phyloP scores from a whole-genome alignment of 2,113 vertebrate genomes.

The Turnix velox region DNA sequence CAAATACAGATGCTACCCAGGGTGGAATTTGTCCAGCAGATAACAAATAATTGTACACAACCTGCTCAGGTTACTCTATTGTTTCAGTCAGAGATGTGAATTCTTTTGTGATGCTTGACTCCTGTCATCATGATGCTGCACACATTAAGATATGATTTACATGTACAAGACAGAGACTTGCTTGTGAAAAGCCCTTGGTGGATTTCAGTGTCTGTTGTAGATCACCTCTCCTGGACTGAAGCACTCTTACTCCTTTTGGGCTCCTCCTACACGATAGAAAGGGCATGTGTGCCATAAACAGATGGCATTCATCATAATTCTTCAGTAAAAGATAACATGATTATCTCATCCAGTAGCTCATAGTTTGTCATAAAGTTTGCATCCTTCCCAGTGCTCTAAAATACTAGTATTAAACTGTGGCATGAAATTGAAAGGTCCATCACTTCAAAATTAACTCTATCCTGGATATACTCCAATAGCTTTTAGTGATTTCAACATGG shows the following conservation, averaged over 20 bases:
- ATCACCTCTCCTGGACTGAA: rapidly evolving
- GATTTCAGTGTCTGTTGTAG: neutral
- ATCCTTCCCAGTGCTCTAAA: neutral
- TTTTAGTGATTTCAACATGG: neutral
- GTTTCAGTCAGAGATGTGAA: neutral
- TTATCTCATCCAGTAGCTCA: neutral
- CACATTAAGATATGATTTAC: neutral
- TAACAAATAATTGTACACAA: neutral
- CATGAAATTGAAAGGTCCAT: neutral
- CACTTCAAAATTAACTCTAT: neutral
- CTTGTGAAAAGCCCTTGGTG: neutral
- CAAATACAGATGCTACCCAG: neutral
- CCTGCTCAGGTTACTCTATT: neutral
- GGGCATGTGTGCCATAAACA: neutral
- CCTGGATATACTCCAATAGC: neutral
- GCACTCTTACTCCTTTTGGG: neutral
- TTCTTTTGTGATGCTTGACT: neutral
- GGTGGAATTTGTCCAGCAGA: neutral
- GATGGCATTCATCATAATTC: rapidly evolving
- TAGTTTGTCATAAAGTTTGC: neutral
- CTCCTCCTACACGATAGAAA: neutral
- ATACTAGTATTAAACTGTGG: neutral
- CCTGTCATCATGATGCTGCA: neutral
- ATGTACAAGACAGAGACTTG: rapidly evolving
- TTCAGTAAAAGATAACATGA: neutral